phyloP scores from a whole-genome alignment of 92 coral and sea anemone genomes.

The Palythoa grandiflora region DNA sequence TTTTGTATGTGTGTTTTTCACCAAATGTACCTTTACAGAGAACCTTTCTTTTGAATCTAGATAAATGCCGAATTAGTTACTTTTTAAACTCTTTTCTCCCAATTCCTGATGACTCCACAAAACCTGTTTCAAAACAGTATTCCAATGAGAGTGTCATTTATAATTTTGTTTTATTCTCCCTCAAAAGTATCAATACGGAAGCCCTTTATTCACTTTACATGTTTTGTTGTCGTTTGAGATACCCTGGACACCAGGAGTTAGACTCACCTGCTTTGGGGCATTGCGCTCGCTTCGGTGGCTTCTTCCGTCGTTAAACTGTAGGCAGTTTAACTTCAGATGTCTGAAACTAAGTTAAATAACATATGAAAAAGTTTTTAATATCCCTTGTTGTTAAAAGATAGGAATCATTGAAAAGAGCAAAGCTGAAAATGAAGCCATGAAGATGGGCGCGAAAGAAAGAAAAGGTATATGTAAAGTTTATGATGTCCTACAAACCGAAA shows the following conservation, averaged over 20 bases:
- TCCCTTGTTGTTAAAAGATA: slow-evolving; percentile 14
- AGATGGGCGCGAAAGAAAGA: slow-evolving; percentile 39
- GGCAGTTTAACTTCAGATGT: no score
- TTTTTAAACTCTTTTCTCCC: no score
- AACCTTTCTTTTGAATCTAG: neutral
- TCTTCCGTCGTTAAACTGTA: no score
- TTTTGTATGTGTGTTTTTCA: no score
- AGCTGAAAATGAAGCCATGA: slow-evolving; percentile 34
- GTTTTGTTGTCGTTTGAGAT: neutral
- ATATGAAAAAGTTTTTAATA: neutral
- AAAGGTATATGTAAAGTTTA: neutral
- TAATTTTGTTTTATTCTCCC: neutral
- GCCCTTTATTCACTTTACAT: neutral
- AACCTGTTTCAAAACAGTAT: neutral
- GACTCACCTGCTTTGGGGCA: no score
- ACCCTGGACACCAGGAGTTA: no score
- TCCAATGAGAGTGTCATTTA: neutral
- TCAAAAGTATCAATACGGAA: neutral
- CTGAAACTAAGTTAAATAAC: neutral
- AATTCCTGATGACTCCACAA: neutral
- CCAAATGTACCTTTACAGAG: no score
- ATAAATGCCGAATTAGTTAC: neutral
- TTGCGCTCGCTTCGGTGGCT: no score
- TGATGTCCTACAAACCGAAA: no score
- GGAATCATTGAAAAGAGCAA: slow-evolving; percentile 18